These are phyloP conservation scores for Oncopeltus fasciatus DNA, from an alignment of 1,140 invertebrate genomes.

Conservation along the genomic window DNA sequence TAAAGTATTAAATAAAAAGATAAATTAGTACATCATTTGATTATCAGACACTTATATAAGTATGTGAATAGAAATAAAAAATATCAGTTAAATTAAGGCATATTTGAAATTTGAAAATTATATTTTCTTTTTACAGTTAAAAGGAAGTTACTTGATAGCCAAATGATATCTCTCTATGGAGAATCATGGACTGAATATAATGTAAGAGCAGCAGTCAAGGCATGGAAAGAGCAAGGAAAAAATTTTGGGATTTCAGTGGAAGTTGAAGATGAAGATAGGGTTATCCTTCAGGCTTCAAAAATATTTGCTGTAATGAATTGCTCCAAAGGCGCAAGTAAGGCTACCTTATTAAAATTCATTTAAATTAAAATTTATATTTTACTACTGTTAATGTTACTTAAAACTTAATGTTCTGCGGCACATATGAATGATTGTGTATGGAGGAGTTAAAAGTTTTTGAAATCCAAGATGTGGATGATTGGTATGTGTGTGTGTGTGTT, in stretches of 20 bases:
- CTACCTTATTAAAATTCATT: not conserved
- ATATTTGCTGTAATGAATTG: conserved; percentile 35
- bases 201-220: conserved; percentile 27
- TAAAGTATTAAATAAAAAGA: too few relatives aligned
- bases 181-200: conserved; percentile 31
- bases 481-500: too few relatives aligned
- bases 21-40: too few relatives aligned
- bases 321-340: conserved; percentile 25
- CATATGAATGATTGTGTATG: too few relatives aligned
- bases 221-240: conserved; percentile 29
- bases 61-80: too few relatives aligned
- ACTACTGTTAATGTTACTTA: not conserved
- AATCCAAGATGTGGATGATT: too few relatives aligned
- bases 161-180: conserved; percentile 33
- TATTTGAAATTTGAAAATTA: too few relatives aligned
- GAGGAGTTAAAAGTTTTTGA: too few relatives aligned
- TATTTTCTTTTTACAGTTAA: conserved; percentile 33
- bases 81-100: too few relatives aligned
- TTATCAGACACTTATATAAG: too few relatives aligned
- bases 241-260: conserved; percentile 43
- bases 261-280: conserved; percentile 46
- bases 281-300: conserved; percentile 33
- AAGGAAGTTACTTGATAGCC: conserved; percentile 38
- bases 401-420: too few relatives aligned
- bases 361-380: not conserved